phyloP scores from a whole-genome alignment of 2,888 invertebrate species.

The Limenitis camilla region DNA sequence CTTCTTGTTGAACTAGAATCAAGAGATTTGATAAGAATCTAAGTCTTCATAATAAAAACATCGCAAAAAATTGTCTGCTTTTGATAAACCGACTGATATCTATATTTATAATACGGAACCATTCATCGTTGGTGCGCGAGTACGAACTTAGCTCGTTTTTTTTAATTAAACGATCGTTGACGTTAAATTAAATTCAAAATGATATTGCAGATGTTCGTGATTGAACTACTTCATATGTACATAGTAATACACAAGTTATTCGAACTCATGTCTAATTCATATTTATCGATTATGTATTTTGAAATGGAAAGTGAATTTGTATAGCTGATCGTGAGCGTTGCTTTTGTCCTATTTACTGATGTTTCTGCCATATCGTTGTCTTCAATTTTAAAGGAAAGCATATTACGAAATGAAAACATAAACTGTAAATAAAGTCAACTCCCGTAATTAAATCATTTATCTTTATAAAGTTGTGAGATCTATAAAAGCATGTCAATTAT shows the following conservation, averaged over 20 bases:
- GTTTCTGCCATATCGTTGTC: no score
- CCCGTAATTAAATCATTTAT: not conserved
- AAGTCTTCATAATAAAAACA: no score
- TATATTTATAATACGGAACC: no score
- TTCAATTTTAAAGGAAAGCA: not conserved
- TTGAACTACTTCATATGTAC: not conserved
- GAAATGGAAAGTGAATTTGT: slow-evolving; percentile 17
- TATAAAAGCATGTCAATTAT: no score
- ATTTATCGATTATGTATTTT: slow-evolving; percentile 17
- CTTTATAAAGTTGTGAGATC: not conserved
- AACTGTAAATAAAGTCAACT: not conserved
- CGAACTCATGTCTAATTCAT: slow-evolving; percentile 18
- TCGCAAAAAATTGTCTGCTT: no score
- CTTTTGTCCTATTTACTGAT: not conserved
- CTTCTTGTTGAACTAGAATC: no score
- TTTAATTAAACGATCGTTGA: no score
- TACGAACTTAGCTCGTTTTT: no score
- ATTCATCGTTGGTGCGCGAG: no score
- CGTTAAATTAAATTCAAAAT: no score
- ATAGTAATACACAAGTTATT: slow-evolving; percentile 4
- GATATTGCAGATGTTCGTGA: not conserved
- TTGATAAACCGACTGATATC: no score
- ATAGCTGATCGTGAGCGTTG: not conserved
- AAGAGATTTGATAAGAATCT: no score
- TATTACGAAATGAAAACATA: not conserved